Evolutionary conservation across 2,113 vertebrate genomes (phyloP), one percentile per base, ranked within the genome.

Genomic region (Lathamus discolor): DNA sequence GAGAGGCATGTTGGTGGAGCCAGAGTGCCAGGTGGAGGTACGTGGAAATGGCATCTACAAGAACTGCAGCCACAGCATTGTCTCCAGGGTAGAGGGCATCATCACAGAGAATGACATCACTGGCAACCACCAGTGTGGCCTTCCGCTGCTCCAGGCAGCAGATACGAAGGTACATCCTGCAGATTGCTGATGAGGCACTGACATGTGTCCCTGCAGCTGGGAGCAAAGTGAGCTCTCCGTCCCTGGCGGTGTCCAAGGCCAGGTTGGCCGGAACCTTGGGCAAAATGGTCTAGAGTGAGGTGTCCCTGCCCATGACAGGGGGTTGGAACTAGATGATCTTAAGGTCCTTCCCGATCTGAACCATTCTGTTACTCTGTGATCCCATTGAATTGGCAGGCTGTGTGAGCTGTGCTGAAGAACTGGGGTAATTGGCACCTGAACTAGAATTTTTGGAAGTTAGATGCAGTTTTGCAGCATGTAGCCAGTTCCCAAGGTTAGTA

Each of bases 31-130:
- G 25, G 98, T 98, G 75, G 99, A 99, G 95, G 98, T 99, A 33
- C 97, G 98, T 1, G 98, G 98, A 59, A 99, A 99, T 1, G 99
- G 99, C 41, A 97, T 99, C 93, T 99, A 99, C 29, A 97, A 98
- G 95, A 99, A 99, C 97, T 92, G 97, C 24, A 98, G 98, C 88
- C 98, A 98, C 0, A 99, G 98, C 13, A 80, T 99, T 63, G 85
- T 97, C 88, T 99, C 98, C 88, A 97, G 97, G 37, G 98, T 99
- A 0, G 98, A 98, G 19, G 98, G 98, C n/a, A 48, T 98, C n/a
- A 97, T 99, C 33, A 72, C 97, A 2, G 99, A 99, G 95, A 99
- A 99, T 2, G 99, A 99, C 84, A 98, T 99, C 68, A 97, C 99
- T 4, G 98, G 98, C 91, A 99, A 99, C 96, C 96, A 97, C 12